phyloP scores from a whole-genome alignment of 2,888 invertebrate genomes.

The Philopedon plagiatum region DNA sequence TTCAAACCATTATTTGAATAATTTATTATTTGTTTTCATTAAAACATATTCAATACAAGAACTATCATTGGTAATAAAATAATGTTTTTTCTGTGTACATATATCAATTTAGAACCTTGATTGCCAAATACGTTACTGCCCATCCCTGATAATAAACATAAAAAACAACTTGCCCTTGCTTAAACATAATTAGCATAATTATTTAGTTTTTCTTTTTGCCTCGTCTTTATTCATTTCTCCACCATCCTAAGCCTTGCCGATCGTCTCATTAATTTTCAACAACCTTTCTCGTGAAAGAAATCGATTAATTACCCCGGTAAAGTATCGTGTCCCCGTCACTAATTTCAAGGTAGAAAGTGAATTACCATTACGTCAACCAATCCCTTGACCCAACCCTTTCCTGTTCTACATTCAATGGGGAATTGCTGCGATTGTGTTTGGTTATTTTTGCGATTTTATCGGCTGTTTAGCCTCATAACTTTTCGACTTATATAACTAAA shows the following conservation, averaged over 20 bases:
- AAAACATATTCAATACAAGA: too few relatives aligned
- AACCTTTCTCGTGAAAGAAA: not conserved
- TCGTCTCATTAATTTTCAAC: slow-evolving; percentile 4
- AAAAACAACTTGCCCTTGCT: not conserved
- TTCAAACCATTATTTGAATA: too few relatives aligned
- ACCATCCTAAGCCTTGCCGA: not conserved
- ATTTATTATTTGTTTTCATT: too few relatives aligned
- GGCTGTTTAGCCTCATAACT: not conserved
- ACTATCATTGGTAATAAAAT: too few relatives aligned
- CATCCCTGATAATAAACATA: too few relatives aligned
- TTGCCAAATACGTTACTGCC: too few relatives aligned
- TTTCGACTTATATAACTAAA: not conserved
- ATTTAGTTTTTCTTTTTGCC: too few relatives aligned
- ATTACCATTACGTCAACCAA: slow-evolving; percentile 16
- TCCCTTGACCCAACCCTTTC: slow-evolving; percentile 22
- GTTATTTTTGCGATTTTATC: slow-evolving; percentile 2
- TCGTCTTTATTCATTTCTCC: not conserved
- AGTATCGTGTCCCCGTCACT: slow-evolving; percentile 5
- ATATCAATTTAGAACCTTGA: too few relatives aligned
- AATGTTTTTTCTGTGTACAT: too few relatives aligned
- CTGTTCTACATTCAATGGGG: slow-evolving; percentile 11
- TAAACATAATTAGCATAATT: too few relatives aligned
- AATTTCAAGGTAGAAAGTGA: slow-evolving; percentile 4
- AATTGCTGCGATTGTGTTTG: not conserved
- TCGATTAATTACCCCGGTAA: slow-evolving; percentile 2